Percentiles rank a stretch among this genome's conserved stretches.
Evolutionary conservation across 2,797 vertebrate genomes (phyloP).

Genomic region (Sardinella longiceps): DNA sequence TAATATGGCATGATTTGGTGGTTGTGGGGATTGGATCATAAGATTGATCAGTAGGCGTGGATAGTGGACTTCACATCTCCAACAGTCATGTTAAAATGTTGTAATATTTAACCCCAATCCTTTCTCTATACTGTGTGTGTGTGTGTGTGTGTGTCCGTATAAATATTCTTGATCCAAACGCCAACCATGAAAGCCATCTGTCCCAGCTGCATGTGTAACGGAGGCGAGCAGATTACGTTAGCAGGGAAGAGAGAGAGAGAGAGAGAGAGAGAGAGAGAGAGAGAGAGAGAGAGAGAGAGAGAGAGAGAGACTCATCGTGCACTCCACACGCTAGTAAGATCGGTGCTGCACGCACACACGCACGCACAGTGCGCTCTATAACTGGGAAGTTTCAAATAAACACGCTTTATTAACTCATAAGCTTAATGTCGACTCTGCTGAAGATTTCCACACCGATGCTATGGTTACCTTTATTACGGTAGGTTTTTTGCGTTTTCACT

Average conservation of each 20-base stretch:
- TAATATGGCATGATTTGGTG: not conserved
- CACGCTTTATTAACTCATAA: slow-evolving; percentile 72
- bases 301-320: slow-evolving; percentile 61
- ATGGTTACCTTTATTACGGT: slow-evolving; percentile 88
- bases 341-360: slow-evolving; percentile 65
- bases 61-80: not conserved
- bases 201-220: slow-evolving; percentile 82
- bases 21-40: not conserved
- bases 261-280: slow-evolving; percentile 67
- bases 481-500: slow-evolving; percentile 38
- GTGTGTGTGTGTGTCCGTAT: not conserved
- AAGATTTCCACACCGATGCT: slow-evolving; percentile 80
- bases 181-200: slow-evolving; percentile 77
- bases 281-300: slow-evolving; percentile 53
- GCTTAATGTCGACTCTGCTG: slow-evolving; percentile 84
- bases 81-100: not conserved
- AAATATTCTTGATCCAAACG: slow-evolving; percentile 25
- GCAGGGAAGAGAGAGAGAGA: slow-evolving; percentile 74
- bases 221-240: slow-evolving; percentile 79
- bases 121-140: slow-evolving; percentile 1
- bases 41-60: not conserved
- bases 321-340: slow-evolving; percentile 60
- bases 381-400: slow-evolving; percentile 69
- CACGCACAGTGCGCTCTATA: slow-evolving; percentile 62
- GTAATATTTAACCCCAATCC: slow-evolving; percentile 19